A percentile compares a stretch with the other conserved stretches of the same genome.
These are phyloP conservation scores for Donacobius atricapilla DNA, from an alignment of 2,113 vertebrate species.

Conservation along the genomic window DNA sequence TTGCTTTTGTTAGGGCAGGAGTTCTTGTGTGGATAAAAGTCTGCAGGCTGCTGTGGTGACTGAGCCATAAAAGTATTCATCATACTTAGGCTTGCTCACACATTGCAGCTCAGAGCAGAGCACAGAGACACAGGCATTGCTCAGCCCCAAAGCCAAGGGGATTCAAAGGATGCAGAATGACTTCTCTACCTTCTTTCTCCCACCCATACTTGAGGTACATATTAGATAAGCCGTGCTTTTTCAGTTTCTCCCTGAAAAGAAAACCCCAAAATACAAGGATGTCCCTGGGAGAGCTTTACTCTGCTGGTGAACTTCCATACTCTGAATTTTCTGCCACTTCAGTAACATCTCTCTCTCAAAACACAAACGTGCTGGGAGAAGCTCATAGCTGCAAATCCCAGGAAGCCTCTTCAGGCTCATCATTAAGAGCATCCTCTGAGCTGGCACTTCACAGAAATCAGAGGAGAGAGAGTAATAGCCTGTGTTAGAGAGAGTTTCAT, in stretches of 20 bases:
- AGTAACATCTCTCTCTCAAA: background rate
- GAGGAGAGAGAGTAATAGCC: background rate
- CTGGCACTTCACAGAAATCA: background rate
- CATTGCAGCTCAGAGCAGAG: background rate
- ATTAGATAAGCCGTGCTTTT: background rate
- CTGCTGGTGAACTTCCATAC: background rate
- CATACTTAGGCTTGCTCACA: background rate
- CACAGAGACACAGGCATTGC: background rate
- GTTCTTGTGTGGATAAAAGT: background rate
- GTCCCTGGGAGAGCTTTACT: background rate
- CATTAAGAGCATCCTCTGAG: background rate
- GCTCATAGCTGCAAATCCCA: background rate
- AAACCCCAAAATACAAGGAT: background rate
- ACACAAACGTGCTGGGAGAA: background rate
- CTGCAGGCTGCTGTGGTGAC: background rate
- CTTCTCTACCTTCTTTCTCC: background rate
- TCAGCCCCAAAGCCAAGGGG: background rate
- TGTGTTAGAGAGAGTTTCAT: constrained; percentile 14
- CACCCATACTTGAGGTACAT: background rate
- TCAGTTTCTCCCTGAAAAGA: background rate
- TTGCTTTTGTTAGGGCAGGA: background rate
- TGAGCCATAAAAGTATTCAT: background rate
- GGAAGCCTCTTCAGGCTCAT: background rate
- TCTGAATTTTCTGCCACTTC: background rate
- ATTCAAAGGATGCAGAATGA: background rate